phyloP scores from a whole-genome alignment of 2,113 vertebrate genomes.

The Anolis carolinensis region DNA sequence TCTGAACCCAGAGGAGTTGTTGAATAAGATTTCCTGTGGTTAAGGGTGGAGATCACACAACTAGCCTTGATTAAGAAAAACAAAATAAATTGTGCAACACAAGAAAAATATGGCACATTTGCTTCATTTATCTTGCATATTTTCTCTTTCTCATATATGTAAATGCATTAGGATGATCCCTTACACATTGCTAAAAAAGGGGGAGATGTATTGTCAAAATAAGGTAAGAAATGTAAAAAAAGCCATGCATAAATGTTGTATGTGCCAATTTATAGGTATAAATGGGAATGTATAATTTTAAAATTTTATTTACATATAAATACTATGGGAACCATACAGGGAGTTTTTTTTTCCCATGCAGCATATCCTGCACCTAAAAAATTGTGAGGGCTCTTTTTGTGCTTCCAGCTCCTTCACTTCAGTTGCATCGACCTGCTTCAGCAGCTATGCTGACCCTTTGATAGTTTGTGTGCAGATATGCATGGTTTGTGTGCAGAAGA shows the following conservation, averaged over 20 bases:
- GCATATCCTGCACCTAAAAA: too few relatives aligned
- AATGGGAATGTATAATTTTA: too few relatives aligned
- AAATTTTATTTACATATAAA: too few relatives aligned
- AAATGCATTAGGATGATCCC: too few relatives aligned
- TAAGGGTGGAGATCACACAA: background rate
- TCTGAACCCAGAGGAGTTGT: conserved; percentile 16
- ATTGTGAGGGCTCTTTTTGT: too few relatives aligned
- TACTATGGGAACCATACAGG: too few relatives aligned
- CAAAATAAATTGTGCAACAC: conserved; percentile 19
- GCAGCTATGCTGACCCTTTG: background rate
- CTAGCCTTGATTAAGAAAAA: conserved; percentile 18
- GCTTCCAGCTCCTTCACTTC: too few relatives aligned
- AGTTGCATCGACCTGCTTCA: background rate
- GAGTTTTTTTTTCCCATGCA: too few relatives aligned
- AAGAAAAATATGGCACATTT: background rate
- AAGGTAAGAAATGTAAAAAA: background rate
- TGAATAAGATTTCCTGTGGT: conserved; percentile 42
- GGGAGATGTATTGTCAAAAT: background rate
- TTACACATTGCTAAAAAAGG: too few relatives aligned
- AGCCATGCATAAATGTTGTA: background rate
- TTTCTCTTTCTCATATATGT: background rate
- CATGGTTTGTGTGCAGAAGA: too few relatives aligned
- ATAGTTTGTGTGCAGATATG: too few relatives aligned
- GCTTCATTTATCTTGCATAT: background rate
- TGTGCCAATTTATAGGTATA: background rate